A percentile compares a stretch with the other conserved stretches of the same genome.
Conservation (phyloP, 2,797 vertebrate species). For the Danio tinwini region DNA sequence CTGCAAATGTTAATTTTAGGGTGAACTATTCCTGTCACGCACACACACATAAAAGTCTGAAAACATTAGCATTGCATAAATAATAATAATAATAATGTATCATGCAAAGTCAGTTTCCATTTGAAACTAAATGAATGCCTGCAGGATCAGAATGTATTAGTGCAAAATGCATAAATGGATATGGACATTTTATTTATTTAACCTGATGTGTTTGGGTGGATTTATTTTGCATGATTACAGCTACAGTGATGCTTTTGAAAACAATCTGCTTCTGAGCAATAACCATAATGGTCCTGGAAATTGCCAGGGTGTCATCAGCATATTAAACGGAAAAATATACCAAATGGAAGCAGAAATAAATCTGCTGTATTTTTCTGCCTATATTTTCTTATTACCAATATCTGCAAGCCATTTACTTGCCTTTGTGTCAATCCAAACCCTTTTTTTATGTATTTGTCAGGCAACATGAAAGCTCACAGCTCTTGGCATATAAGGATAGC, state of each 20-base stretch:
- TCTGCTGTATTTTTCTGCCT: background rate
- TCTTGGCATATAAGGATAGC: background rate
- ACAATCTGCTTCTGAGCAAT: constrained; percentile 13
- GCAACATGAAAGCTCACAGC: background rate
- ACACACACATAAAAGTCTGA: background rate
- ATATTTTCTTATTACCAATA: background rate
- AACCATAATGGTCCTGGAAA: background rate
- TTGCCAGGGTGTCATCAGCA: background rate
- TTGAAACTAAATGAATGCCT: constrained; percentile 20
- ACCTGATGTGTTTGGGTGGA: background rate
- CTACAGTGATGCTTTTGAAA: constrained; percentile 28
- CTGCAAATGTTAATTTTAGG: background rate
- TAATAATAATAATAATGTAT: background rate
- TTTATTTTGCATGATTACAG: constrained; percentile 12
- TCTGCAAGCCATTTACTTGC: background rate
- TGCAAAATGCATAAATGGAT: constrained; percentile 7
- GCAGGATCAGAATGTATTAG: constrained; percentile 16
- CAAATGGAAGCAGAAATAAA: constrained; percentile 1
- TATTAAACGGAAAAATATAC: background rate
- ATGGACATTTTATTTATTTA: constrained; percentile 16
- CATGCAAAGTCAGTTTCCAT: background rate
- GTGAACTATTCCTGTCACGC: background rate
- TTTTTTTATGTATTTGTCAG: background rate
- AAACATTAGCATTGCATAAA: background rate
- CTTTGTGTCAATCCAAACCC: background rate